Evolutionary conservation across 1,140 invertebrate species (phyloP), one percentile per base, ranked within the genome.

Genomic region (Liolophura sinensis): DNA sequence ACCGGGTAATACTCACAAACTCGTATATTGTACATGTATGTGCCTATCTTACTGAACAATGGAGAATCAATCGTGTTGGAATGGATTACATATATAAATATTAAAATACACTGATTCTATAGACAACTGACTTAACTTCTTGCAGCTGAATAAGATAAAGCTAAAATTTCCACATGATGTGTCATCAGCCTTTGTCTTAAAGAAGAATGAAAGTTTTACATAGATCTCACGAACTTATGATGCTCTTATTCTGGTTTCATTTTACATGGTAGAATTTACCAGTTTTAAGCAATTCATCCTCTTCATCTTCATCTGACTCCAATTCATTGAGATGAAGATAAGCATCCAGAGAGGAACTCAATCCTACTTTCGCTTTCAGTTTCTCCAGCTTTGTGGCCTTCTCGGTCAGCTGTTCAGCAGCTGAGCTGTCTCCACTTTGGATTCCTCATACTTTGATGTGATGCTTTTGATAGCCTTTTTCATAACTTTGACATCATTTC

Each of bases 331-430:
- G 73, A 48, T 85, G 78, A 11, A 85, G 77, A 58, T 82, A 81
- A 9, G 81, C 81, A 69, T 81, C 75, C 57, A 85, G 70, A 5
- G 80, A 79, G 27, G 78, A 79, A 60, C 78, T 77, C 52, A 79
- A 62, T 0, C 79, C 81, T 18, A 82, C 64, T 63, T 78, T 78
- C 6, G 84, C 81, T 65, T 83, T 83, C 63, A 84, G 65, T 65
- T 84, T 84, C 70, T 85, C 82, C 40, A 85, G 64, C 1, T 68
- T 65, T 12, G 82, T 85, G 15, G 79, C 80, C 65, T 82, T 82
- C 12, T 69, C 46, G 16, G 82, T 83, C n/a, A 85, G 62, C 60
- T 78, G 70, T n/a, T 52, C 40, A 84, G 58, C 27, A 83, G 67
- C n/a, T 77, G 68, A 20, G 77, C 77, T 20, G 84, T 81, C 18